Evolutionary conservation across 2,797 vertebrate genomes (phyloP).

Genomic region (Gymnothorax javanicus): DNA sequence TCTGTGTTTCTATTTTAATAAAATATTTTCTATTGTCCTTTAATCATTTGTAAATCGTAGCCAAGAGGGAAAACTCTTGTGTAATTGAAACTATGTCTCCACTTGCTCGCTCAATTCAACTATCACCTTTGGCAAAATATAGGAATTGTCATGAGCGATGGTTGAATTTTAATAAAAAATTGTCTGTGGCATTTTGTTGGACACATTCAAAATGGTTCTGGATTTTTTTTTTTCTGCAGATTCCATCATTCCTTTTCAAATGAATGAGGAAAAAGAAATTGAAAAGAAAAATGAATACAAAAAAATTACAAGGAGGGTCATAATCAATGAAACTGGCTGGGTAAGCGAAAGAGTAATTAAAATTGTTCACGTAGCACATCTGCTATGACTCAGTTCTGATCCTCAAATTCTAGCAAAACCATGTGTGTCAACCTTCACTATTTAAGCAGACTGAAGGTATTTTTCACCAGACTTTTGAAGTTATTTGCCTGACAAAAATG

Average conservation of each 20-base stretch:
- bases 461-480: background rate
- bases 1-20: background rate
- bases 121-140: background rate
- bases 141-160: background rate
- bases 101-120: background rate
- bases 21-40: conserved; percentile 3
- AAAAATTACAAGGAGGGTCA: conserved; percentile 12
- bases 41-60: background rate
- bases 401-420: background rate
- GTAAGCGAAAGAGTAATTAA: conserved; percentile 15
- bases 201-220: background rate
- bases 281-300: background rate
- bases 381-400: conserved; percentile 19
- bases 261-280: background rate
- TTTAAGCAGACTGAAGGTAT: conserved; percentile 4
- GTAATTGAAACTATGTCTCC: background rate
- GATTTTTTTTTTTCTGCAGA: background rate
- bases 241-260: background rate
- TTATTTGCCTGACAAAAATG: background rate
- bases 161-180: background rate
- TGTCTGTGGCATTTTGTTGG: background rate
- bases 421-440: background rate
- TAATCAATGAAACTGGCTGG: conserved; percentile 17
- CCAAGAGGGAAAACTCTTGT: background rate
- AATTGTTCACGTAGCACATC: conserved; percentile 8